Evolutionary conservation across 2,113 vertebrate species (phyloP).

Genomic region (Setophaga coronata): DNA sequence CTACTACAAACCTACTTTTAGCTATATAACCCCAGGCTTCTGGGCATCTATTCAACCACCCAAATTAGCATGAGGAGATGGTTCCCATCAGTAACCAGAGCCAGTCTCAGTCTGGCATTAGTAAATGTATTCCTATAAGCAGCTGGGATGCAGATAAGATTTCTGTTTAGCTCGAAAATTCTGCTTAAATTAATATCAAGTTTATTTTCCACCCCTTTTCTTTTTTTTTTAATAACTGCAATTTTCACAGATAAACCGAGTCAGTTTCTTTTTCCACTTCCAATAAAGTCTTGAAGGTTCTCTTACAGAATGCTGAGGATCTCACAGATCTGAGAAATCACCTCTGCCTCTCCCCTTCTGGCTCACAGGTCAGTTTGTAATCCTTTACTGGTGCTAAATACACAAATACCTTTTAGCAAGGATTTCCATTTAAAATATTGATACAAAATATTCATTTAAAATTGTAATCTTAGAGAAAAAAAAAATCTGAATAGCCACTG

Average conservation of each 20-base stretch:
- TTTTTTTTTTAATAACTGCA: background rate
- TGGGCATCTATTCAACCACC: slow-evolving; percentile 22
- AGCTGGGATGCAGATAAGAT: background rate
- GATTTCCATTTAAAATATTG: background rate
- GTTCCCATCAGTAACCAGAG: background rate
- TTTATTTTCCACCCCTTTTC: background rate
- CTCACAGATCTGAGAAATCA: background rate
- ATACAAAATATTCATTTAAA: too few relatives aligned
- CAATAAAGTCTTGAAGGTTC: background rate
- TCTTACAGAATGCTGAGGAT: background rate
- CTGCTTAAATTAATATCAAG: background rate
- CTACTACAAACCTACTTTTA: background rate
- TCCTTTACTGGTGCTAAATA: background rate
- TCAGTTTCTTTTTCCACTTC: background rate
- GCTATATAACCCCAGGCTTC: slow-evolving; percentile 36
- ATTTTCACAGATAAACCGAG: background rate
- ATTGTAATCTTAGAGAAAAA: background rate
- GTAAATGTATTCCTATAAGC: background rate
- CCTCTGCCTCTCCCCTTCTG: background rate
- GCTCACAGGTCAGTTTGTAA: background rate
- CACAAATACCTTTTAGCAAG: background rate
- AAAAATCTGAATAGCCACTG: background rate
- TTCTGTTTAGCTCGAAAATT: background rate
- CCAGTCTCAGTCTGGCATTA: background rate
- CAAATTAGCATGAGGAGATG: background rate